Evolutionary conservation across 2,113 vertebrate species (phyloP), one percentile per base, ranked within the genome.

Genomic region (Aptenodytes patagonicus): DNA sequence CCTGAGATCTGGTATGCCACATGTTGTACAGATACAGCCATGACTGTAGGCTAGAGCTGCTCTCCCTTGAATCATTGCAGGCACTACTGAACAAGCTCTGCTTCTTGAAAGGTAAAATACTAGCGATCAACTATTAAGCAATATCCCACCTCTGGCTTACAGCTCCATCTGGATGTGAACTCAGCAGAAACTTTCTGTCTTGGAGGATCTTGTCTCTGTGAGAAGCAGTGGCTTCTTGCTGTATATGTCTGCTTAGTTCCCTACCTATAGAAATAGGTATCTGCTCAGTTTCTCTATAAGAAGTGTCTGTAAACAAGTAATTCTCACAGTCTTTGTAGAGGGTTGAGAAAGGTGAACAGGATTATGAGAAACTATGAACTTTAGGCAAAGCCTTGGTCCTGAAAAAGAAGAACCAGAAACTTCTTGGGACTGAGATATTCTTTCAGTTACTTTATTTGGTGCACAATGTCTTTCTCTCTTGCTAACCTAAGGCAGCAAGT

Each of bases 171-270:
- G 84, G 40, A 65, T 77, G 46, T 78, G 64, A 70, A 25, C 58
- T 77, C 2, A 2, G 57, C 40, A 64, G 47, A 47, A 72, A 25
- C 6, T 22, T 16, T 62, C 44, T 55, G 54, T 54, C 71, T 72
- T 0, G 0, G 54, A 78, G 65, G 83, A 57, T n/a, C 46, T 47
- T 61, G 3, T 40, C 44, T 55, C 3, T 61, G 0, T 28, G 29
- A 70, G 47, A 57, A 77, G 51, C 9, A 40, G 71, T 40, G 51
- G n/a, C 54, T 82, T 57, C 54, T 84, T 60, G 29, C 82, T 84
- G 10, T 58, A 3, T 81, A 6, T 20, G 31, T 42, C 25, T 80
- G n/a, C 40, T 91, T 79, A 13, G 20, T 66, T 91, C 25, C 52
- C 17, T 64, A 22, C 68, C 17, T 68, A 7, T 68, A 7, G 12